Conservation (phyloP, 2,888 invertebrate genomes). For the Lasioglossum calceatum region DNA sequence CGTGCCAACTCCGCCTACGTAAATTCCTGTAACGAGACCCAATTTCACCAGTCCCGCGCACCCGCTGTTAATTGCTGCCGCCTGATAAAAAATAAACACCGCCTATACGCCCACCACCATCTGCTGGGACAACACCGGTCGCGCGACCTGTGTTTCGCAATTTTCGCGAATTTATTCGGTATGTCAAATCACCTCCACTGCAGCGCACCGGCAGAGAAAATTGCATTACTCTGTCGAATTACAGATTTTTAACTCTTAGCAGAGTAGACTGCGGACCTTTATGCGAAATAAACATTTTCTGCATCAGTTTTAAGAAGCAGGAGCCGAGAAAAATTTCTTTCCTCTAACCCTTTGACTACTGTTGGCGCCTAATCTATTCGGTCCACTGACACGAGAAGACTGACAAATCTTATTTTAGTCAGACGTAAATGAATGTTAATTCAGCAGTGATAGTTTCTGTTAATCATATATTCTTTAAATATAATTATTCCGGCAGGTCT, state of each 20-base stretch:
- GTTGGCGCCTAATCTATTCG: too few species aligned
- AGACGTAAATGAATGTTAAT: too few species aligned
- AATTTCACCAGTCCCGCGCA: slow-evolving; percentile 1
- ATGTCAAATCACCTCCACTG: not conserved
- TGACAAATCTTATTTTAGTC: too few species aligned
- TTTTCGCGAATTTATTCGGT: not conserved
- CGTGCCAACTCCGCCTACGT: slow-evolving; percentile 12
- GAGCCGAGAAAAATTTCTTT: too few species aligned
- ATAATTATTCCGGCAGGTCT: too few species aligned
- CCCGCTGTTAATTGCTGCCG: slow-evolving; percentile 25
- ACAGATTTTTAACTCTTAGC: not conserved
- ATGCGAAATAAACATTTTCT: too few species aligned
- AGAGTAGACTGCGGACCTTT: too few species aligned
- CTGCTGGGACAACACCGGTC: not conserved
- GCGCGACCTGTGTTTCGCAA: not conserved
- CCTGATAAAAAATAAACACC: slow-evolving; percentile 24
- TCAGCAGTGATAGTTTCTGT: too few species aligned
- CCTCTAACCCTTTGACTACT: too few species aligned
- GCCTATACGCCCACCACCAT: not conserved
- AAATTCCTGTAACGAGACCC: slow-evolving; percentile 41
- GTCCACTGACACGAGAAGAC: too few species aligned
- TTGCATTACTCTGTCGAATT: not conserved
- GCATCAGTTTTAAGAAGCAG: too few species aligned
- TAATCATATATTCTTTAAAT: too few species aligned
- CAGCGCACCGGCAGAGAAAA: not conserved